Percentiles rank a stretch among this genome's conserved stretches.
Conservation (phyloP, 2,888 invertebrate genomes). For the Aphidius colemani region DNA sequence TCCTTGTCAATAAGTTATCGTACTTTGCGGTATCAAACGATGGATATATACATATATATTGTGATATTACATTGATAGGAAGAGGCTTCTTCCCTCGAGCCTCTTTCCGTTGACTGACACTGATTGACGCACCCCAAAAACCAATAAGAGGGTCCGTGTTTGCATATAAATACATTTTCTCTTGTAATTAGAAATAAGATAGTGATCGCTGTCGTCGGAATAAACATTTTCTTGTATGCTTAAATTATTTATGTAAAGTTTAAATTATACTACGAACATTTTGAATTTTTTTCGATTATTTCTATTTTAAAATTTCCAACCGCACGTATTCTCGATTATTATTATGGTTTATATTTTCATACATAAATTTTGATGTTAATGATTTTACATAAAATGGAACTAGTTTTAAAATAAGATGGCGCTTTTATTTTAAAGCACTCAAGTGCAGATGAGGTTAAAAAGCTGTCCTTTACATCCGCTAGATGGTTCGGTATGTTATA, state of each 20-base stretch:
- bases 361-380: too few species aligned
- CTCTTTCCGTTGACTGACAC: constrained; percentile 31
- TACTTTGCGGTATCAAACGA: not conserved
- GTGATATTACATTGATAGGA: too few species aligned
- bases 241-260: constrained; percentile 21
- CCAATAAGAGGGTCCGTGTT: constrained; percentile 27
- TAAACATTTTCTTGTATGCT: constrained; percentile 20
- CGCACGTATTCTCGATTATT: too few species aligned
- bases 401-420: too few species aligned
- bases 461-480: too few species aligned
- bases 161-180: constrained; percentile 52
- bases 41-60: constrained; percentile 12
- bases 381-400: too few species aligned
- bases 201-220: constrained; percentile 50
- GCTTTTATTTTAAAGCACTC: too few species aligned
- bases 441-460: too few species aligned
- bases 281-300: too few species aligned
- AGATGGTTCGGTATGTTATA: too few species aligned
- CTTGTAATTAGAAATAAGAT: constrained; percentile 57
- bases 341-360: too few species aligned
- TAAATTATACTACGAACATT: not conserved
- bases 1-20: constrained; percentile 26
- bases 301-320: too few species aligned
- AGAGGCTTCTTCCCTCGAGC: constrained; percentile 24
- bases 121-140: constrained; percentile 14